Base-by-base conservation (phyloP, 2,113 vertebrate genomes). In the Esox niger region DNA sequence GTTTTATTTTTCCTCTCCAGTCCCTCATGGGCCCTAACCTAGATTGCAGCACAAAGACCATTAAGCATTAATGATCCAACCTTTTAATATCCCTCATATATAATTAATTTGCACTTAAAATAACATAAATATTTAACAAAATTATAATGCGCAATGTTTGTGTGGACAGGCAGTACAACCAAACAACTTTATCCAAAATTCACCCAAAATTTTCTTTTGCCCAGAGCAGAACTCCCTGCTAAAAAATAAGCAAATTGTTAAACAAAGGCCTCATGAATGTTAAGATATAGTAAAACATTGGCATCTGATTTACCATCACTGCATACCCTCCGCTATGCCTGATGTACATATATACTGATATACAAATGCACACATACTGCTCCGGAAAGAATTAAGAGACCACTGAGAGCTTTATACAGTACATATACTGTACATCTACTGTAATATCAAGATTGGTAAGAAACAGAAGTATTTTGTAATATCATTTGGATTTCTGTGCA, bases 51-150 rank as follows among this genome's bases (percentile, higher is more conserved):
- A 85, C 78, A 85, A 88, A 79, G 77, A 86, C 75, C 68, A 89
- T 90, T 90, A 89, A 91, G 89, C 88, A 88, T 89, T 89, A 80
- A 90, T 81, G 80, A 88, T 78, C 72, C 84, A 70, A 87, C 84
- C 84, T 90, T 86, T 87, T 85, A 87, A 84, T 88, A 86, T 76
- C 60, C 47, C 58, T 82, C 77, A 81, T 83, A 76, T 75, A 82
- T 86, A 76, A 87, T 86, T 59, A 54, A 89, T 79, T 32, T 61
- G 58, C 62, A 80, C 13, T 55, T 79, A 78, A 86, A 79, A 72
- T 70, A 85, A 35, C 60, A 57, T 63, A 69, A 27, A 64, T 60
- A 69, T 27, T 52, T 65, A 77, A 74, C 69, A 76, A 66, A 62
- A 63, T 7, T 38, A 73, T 23, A n/a, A 43, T 75, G 59, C 46